A percentile compares a stretch with the other conserved stretches of the same genome.
Evolutionary conservation across 2,888 invertebrate genomes (phyloP).

Genomic region (Hydriomena furcata): DNA sequence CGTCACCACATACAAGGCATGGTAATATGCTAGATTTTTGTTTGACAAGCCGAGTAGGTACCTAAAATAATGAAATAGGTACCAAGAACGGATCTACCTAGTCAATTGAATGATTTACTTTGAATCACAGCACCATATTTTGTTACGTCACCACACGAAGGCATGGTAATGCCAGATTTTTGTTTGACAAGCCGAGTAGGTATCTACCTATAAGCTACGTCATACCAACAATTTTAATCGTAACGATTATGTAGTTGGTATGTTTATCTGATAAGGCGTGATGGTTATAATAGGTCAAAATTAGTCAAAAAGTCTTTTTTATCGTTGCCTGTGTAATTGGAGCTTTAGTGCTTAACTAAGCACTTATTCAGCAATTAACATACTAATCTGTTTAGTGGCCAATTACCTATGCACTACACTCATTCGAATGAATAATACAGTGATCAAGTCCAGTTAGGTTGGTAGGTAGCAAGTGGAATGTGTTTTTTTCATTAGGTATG

Average conservation of each 20-base stretch:
- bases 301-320: slow-evolving; percentile 10
- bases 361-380: slow-evolving; percentile 1
- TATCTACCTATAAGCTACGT: slow-evolving; percentile 30
- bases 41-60: too few relatives aligned
- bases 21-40: too few relatives aligned
- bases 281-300: slow-evolving; percentile 22
- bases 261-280: slow-evolving; percentile 31
- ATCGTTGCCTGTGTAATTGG: neutral
- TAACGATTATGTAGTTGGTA: slow-evolving; percentile 11
- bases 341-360: slow-evolving; percentile 2
- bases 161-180: slow-evolving; percentile 9
- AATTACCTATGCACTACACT: slow-evolving; percentile 11
- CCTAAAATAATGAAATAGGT: too few relatives aligned
- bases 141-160: slow-evolving; percentile 6
- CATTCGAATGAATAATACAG: slow-evolving; percentile 16
- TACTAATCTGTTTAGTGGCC: slow-evolving; percentile 5
- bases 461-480: slow-evolving; percentile 1
- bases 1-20: slow-evolving; percentile 5
- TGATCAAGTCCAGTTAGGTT: neutral
- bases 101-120: neutral
- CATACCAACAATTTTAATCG: slow-evolving; percentile 29
- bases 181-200: slow-evolving; percentile 2
- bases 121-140: neutral
- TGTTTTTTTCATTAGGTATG: too few relatives aligned
- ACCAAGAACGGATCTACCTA: too few relatives aligned